A percentile compares a stretch with the other conserved stretches of the same genome.
phyloP scores from a whole-genome alignment of 2,113 vertebrate species.

The Cottus gobio region DNA sequence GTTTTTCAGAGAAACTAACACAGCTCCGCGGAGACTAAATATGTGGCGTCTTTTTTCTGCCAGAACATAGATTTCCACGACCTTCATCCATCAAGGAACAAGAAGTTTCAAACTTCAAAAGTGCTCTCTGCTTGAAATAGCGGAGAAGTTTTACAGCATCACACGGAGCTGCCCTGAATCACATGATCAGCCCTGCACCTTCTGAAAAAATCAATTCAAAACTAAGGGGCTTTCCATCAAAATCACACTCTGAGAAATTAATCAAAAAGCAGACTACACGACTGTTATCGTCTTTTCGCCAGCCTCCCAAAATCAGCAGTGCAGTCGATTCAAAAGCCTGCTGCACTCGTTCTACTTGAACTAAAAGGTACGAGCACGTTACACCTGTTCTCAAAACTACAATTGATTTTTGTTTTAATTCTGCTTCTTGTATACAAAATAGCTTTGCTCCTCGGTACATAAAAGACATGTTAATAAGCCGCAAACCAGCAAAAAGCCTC shows the following conservation, averaged over 20 bases:
- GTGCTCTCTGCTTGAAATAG: slow-evolving; percentile 40
- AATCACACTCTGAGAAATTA: not conserved
- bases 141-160: slow-evolving; percentile 14
- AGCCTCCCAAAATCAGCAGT: not conserved
- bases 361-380: not conserved
- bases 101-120: slow-evolving; percentile 47
- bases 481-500: not conserved
- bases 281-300: not conserved
- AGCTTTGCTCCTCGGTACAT: not conserved
- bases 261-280: not conserved
- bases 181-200: not conserved
- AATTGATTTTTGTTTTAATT: not conserved
- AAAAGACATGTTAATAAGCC: not conserved
- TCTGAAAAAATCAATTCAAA: not conserved
- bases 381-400: not conserved
- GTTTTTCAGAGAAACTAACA: slow-evolving; percentile 56
- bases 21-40: slow-evolving; percentile 54
- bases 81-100: slow-evolving; percentile 61
- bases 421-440: not conserved
- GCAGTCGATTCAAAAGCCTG: not conserved
- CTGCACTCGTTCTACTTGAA: not conserved
- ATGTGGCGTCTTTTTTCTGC: slow-evolving; percentile 43
- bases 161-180: slow-evolving; percentile 18
- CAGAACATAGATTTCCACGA: slow-evolving; percentile 46
- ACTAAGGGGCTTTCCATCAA: not conserved